Conservation (phyloP, 2,113 vertebrate genomes). For the Sceloporus undulatus region DNA sequence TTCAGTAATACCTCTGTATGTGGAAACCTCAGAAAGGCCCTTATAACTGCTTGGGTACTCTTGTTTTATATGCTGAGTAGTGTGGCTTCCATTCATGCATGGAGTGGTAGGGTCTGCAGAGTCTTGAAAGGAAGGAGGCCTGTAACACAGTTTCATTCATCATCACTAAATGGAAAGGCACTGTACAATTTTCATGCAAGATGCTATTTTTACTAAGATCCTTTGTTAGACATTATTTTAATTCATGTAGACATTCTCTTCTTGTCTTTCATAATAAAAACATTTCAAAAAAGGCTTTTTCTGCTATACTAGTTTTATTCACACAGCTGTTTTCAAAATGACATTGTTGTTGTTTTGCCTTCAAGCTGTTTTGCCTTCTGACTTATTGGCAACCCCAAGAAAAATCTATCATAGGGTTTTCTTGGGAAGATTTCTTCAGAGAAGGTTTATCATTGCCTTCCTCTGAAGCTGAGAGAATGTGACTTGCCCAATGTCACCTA, state of each 20-base stretch:
- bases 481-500: too few relatives aligned
- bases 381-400: not conserved
- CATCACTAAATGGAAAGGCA: slow-evolving; percentile 35
- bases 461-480: too few relatives aligned
- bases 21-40: slow-evolving; percentile 71
- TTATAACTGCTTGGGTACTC: slow-evolving; percentile 87
- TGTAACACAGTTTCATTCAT: slow-evolving; percentile 77
- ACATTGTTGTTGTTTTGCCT: not conserved
- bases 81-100: slow-evolving; percentile 76
- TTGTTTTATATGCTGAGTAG: slow-evolving; percentile 89
- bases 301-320: slow-evolving; percentile 57
- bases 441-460: too few relatives aligned
- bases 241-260: slow-evolving; percentile 22
- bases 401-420: too few relatives aligned
- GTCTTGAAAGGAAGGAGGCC: slow-evolving; percentile 80
- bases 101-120: slow-evolving; percentile 75
- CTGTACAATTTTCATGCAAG: slow-evolving; percentile 51
- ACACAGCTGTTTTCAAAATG: slow-evolving; percentile 24
- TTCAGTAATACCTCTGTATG: slow-evolving; percentile 75
- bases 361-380: not conserved
- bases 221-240: slow-evolving; percentile 31
- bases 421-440: too few relatives aligned
- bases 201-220: slow-evolving; percentile 35
- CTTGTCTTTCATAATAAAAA: slow-evolving; percentile 3
- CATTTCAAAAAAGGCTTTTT: slow-evolving; percentile 40